Conservation (phyloP, 2,888 invertebrate genomes). For the Lampropteryx suffumata region DNA sequence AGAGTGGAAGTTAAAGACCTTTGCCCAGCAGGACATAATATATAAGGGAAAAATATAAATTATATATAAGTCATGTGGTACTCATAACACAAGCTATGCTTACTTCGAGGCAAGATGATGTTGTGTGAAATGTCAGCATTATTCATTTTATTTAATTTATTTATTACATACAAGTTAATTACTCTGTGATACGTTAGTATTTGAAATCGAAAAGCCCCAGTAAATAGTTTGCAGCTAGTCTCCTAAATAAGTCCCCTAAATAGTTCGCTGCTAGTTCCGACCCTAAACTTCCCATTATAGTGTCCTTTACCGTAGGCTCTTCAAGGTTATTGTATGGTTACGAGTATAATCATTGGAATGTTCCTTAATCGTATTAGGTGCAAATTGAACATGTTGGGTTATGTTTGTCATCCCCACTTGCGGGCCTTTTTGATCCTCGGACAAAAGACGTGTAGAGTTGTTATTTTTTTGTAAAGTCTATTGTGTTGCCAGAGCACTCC, state of each 20-base stretch:
- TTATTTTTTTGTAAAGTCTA: no score
- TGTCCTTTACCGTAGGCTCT: conserved; percentile 26
- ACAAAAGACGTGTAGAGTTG: no score
- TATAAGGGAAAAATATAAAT: no score
- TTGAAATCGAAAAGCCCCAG: background rate
- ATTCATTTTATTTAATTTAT: no score
- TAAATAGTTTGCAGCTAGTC: conserved; percentile 7
- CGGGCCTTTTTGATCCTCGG: background rate
- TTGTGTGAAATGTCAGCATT: no score
- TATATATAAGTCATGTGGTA: no score
- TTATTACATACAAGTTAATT: no score
- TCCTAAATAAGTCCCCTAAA: conserved; percentile 27
- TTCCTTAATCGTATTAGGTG: conserved; percentile 7
- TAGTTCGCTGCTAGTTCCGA: conserved; percentile 28
- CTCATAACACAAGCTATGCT: no score
- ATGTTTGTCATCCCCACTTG: background rate
- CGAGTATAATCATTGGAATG: conserved; percentile 26
- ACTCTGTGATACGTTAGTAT: background rate
- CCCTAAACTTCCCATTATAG: conserved; percentile 24
- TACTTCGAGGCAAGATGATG: no score
- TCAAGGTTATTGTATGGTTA: conserved; percentile 29
- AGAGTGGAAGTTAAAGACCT: no score
- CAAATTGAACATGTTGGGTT: background rate
- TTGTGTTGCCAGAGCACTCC: no score
- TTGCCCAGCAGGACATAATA: no score